Conservation (phyloP, 2,888 invertebrate genomes). For the Troides helena region DNA sequence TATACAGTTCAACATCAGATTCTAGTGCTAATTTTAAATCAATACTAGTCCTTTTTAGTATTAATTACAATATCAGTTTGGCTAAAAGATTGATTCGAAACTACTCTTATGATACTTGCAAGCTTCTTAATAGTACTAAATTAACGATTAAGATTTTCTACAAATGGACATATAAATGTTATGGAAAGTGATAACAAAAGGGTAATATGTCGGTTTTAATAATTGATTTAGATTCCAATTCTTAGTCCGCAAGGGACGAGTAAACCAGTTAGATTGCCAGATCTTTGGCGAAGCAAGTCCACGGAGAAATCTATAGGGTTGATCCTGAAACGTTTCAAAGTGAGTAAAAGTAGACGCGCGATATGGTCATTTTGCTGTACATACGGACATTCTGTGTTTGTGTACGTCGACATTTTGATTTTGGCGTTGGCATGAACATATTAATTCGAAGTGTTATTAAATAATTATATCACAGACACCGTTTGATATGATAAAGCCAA, state of each 20-base stretch:
- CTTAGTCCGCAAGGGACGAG: constrained; percentile 56
- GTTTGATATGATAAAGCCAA: constrained; percentile 32
- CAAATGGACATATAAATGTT: background rate
- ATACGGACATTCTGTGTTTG: constrained; percentile 47
- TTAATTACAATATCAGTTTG: background rate
- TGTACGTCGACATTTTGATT: constrained; percentile 41
- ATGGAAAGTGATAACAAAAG: background rate
- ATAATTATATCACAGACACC: background rate
- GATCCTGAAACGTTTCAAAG: constrained; percentile 66
- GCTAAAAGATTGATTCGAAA: background rate
- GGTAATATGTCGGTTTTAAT: constrained; percentile 27
- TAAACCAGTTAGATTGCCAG: constrained; percentile 65
- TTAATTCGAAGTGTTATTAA: constrained; percentile 26
- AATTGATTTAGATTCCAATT: constrained; percentile 57
- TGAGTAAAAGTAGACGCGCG: constrained; percentile 53
- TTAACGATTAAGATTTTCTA: background rate
- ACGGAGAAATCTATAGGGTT: constrained; percentile 67
- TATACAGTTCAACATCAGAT: background rate
- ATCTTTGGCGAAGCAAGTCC: constrained; percentile 69
- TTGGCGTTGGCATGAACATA: constrained; percentile 45
- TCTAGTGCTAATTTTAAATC: background rate
- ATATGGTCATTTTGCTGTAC: constrained; percentile 43
- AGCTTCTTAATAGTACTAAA: background rate
- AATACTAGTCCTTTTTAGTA: background rate
- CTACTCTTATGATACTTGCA: background rate